Base-by-base conservation (phyloP, 2,113 vertebrate species). In the Silurus asotus region DNA sequence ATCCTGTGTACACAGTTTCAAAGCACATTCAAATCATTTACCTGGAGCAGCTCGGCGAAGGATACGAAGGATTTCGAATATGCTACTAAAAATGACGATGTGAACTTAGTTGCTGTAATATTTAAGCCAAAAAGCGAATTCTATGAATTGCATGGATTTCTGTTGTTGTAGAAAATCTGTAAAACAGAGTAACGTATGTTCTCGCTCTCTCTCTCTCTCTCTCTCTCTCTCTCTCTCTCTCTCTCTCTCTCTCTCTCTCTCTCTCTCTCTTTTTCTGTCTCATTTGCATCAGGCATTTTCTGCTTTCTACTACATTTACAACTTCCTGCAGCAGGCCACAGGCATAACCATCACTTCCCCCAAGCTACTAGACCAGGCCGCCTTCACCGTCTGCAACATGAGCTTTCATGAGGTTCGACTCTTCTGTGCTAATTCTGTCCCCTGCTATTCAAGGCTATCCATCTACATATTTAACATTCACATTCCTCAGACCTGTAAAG, bases 261-360 rank as follows among this genome's bases (percentile, higher is more conserved):
- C 62, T 85, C 1, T 64, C 23, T 85, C 37, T 76, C 5, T 61
- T 11, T 61, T 80, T 64, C 1, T 53, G 8, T 76, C 5, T 85
- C 92, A 99, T 86, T 58, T 85, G 2, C 61, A 20, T 85, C 92
- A 99, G 98, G 98, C 97, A 0, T 99, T 99, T 91, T 97, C 98
- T 86, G 97, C 96, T 0, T 99, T 98, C 91, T 99, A 93, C 93
- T 96, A 98, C 93, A 96, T 93, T 0, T 89, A 98, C 89, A 90
- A 95, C 65, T 98, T 98, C 93, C 95, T 99, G 84, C 91, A 91
- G 88, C 88, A 88, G 0, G 85, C 91, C 81, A 96, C 96, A 82
- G 89, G 91, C 7, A 94, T 93, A 89, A 85, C 83, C 0, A 92
- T 96, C 15, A 91, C 19, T 4, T 93, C 94, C 2, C 93, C 95